Evolutionary conservation across 2,797 vertebrate genomes (phyloP).

Genomic region (Arnoldichthys spilopterus): DNA sequence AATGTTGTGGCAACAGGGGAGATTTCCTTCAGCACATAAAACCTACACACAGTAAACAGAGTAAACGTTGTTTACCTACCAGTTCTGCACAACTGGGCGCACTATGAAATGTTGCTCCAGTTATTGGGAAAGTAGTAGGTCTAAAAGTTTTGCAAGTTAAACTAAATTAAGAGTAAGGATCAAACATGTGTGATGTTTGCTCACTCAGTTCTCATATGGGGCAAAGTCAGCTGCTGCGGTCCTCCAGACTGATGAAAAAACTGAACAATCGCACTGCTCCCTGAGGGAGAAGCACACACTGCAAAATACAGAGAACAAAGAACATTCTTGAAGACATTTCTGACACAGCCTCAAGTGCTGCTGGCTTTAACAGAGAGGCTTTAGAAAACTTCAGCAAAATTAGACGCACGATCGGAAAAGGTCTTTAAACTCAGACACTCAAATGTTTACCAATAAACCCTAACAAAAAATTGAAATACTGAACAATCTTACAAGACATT

Average conservation of each 20-base stretch:
- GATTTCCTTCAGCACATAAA: no score
- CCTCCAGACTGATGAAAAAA: neutral
- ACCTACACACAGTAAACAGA: no score
- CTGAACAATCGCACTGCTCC: neutral
- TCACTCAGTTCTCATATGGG: neutral
- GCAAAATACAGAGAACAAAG: neutral
- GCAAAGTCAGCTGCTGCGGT: neutral
- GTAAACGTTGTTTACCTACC: no score
- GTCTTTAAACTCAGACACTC: neutral
- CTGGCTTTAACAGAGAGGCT: neutral
- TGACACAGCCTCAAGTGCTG: neutral
- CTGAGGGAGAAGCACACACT: conserved; percentile 5
- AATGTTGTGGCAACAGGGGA: no score
- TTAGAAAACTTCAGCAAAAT: neutral
- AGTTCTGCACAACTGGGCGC: no score
- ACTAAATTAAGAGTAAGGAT: neutral
- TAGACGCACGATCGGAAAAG: neutral
- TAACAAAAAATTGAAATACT: neutral
- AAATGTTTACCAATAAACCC: neutral
- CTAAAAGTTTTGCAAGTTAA: neutral
- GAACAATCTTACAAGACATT: neutral
- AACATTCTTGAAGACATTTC: neutral
- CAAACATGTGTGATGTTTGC: neutral
- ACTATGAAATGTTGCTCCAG: no score
- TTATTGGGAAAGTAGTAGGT: no score